Base-by-base conservation (phyloP, 2,113 vertebrate species). In the Sinocyclocheilus anshuiensis region DNA sequence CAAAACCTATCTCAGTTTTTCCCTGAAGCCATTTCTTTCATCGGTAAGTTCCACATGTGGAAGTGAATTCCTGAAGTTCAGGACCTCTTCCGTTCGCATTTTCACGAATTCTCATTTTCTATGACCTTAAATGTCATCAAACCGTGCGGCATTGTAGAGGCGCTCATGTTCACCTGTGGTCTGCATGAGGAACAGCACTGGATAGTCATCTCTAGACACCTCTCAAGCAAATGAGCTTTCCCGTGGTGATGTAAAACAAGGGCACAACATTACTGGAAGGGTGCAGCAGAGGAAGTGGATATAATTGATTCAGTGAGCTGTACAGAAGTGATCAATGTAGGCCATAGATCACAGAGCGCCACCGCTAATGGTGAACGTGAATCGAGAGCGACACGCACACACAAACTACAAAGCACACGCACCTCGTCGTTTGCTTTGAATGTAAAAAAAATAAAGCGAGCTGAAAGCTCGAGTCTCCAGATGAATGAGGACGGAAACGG, bases 1-100 rank as follows among this genome's bases (percentile, higher is more conserved):
- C 98, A 99, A 94, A 99, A 99, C 92, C 96, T 99, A 83, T 99
- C 98, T 0, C 98, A 99, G 94, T 99, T 99, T 94, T 99, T 99
- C 93, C 98, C 98, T 0, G 98, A 99, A 93, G 98, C 98, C 95
- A 99, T 99, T 93, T 97, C 97, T 90, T 99, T 99, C 94, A 99
- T 99, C 29, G 98, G 98, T 99, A 92, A 96, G 98, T 96, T 6
- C 29, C 29, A 33, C 29, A 2, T 3, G 29, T 36, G 33, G 33
- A 36, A 36, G 33, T 3, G 33, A 29, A 29, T 5, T 36, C 33
- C 33, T 36, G 33, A 36, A 36, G 33, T 33, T 33, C 29, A 33
- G 29, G 29, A 33, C 29, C 29, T 33, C 29, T 33, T 33, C 29
- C 29, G 29, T 33, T 33, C 29, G 29, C 29, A 33, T 33, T 33